These are phyloP conservation scores for Platyscapa corneri DNA, from an alignment of 1,140 invertebrate species.

Conservation along the genomic window DNA sequence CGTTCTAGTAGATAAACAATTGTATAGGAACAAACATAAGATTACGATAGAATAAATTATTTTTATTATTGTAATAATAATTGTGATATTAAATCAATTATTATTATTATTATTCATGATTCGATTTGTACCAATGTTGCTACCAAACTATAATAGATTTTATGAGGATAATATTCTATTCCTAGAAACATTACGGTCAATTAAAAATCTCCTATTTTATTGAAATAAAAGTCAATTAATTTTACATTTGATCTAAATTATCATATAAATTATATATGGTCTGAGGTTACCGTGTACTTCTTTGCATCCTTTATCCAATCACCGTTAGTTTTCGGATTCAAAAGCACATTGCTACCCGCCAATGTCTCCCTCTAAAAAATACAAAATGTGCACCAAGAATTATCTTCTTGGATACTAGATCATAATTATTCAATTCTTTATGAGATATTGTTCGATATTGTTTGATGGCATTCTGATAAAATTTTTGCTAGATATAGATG, in stretches of 20 bases:
- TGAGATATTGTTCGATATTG: too few species aligned
- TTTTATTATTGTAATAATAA: constrained; percentile 26
- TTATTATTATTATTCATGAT: neutral
- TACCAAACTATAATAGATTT: neutral
- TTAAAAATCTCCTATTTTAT: neutral
- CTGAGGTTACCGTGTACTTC: too few species aligned
- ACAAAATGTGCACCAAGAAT: too few species aligned
- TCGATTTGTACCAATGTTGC: neutral
- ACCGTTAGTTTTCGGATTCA: too few species aligned
- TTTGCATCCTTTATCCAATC: too few species aligned
- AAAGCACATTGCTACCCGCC: too few species aligned
- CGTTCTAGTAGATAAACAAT: neutral
- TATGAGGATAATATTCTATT: neutral
- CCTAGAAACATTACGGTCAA: constrained; percentile 16
- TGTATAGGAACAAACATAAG: neutral
- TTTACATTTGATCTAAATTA: constrained; percentile 17
- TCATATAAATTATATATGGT: constrained; percentile 5
- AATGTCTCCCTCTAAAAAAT: too few species aligned
- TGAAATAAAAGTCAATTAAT: neutral
- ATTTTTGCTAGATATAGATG: too few species aligned
- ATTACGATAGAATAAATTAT: neutral
- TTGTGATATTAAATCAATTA: neutral
- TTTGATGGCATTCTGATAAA: too few species aligned
- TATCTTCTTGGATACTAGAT: too few species aligned
- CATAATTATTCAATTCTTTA: too few species aligned